Evolutionary conservation across 2,797 vertebrate species (phyloP).

Genomic region (Octomys mimax): DNA sequence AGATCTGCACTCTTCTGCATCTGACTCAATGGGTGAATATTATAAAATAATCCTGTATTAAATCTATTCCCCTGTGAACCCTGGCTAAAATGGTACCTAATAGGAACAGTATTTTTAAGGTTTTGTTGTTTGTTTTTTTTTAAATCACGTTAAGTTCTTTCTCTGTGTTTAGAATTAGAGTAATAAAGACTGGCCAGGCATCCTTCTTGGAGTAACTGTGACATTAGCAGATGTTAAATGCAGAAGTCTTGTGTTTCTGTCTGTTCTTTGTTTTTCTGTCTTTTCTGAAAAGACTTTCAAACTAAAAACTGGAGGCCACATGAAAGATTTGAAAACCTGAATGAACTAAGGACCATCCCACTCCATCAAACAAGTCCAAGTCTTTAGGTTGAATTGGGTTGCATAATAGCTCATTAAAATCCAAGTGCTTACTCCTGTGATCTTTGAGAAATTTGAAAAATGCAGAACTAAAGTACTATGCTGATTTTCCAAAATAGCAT

Average conservation of each 20-base stretch:
- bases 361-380: slow-evolving; percentile 2
- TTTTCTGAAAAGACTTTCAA: neutral
- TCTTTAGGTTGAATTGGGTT: neutral
- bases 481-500: neutral
- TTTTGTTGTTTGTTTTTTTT: neutral
- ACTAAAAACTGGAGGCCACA: neutral
- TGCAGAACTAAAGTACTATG: neutral
- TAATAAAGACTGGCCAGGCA: neutral
- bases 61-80: neutral
- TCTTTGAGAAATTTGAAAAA: neutral
- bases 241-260: neutral
- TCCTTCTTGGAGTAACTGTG: neutral
- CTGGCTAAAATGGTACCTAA: neutral
- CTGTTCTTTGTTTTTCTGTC: too few relatives aligned
- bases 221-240: neutral
- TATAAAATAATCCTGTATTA: neutral
- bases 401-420: neutral
- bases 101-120: neutral
- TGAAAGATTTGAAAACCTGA: neutral
- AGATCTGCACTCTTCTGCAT: neutral
- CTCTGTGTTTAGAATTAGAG: neutral
- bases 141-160: neutral
- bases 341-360: neutral
- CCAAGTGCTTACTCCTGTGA: neutral
- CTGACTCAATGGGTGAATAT: neutral